A percentile compares a stretch with the other conserved stretches of the same genome.
These are phyloP conservation scores for Copidosoma aretas DNA, from an alignment of 2,888 invertebrate genomes.

Conservation along the genomic window DNA sequence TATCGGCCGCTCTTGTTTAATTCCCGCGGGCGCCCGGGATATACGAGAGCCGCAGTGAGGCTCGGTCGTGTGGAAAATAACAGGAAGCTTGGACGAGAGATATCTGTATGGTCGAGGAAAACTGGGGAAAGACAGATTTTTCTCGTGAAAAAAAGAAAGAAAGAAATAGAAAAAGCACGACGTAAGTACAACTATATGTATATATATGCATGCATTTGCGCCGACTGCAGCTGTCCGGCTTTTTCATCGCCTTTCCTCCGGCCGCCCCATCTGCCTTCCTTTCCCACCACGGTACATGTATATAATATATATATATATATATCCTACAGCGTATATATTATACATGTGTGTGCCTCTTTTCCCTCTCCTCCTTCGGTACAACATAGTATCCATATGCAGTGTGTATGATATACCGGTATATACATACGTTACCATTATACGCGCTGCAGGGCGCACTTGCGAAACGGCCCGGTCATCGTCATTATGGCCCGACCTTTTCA, in stretches of 20 bases:
- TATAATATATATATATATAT: too few species aligned
- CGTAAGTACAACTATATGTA: background rate
- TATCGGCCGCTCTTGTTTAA: too few species aligned
- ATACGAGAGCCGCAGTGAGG: too few species aligned
- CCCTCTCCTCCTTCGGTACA: conserved; percentile 16
- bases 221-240: conserved; percentile 44
- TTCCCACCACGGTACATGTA: conserved; percentile 42
- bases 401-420: conserved; percentile 4
- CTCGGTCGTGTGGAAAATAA: too few species aligned
- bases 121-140: too few species aligned
- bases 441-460: conserved; percentile 31
- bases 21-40: too few species aligned
- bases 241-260: conserved; percentile 26
- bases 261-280: conserved; percentile 39
- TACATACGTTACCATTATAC: conserved; percentile 49
- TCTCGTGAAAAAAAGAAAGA: too few species aligned
- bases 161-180: background rate
- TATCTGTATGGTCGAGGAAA: too few species aligned
- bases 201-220: background rate
- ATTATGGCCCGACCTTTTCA: background rate
- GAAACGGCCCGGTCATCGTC: conserved; percentile 23
- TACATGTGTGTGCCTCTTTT: conserved; percentile 13
- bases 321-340: too few species aligned
- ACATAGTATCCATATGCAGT: conserved; percentile 4
- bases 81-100: too few species aligned